Conservation (phyloP, 2,113 vertebrate species). For the Cephalopterus ornatus region DNA sequence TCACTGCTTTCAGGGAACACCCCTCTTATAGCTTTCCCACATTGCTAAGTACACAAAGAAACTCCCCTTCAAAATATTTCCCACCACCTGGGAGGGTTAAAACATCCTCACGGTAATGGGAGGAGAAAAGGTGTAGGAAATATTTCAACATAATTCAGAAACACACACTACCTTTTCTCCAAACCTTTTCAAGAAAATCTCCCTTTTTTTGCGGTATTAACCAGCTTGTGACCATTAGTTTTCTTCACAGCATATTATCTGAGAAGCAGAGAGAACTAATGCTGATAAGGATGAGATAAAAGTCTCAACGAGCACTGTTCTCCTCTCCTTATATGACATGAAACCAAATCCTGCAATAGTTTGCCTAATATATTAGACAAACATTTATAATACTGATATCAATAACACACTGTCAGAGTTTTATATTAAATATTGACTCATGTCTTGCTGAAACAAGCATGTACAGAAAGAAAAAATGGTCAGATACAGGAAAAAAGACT, state of each 20-base stretch:
- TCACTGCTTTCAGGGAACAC: constrained; percentile 47
- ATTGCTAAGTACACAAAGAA: constrained; percentile 24
- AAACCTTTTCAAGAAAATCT: background rate
- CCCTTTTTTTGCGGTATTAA: background rate
- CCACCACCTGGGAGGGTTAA: constrained; percentile 8
- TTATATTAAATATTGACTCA: constrained; percentile 42
- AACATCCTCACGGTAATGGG: background rate
- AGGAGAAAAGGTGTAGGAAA: background rate
- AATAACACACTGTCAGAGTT: background rate
- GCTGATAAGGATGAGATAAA: constrained; percentile 7
- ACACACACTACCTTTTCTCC: background rate
- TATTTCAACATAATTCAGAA: constrained; percentile 16
- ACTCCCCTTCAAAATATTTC: constrained; percentile 38
- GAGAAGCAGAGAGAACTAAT: background rate
- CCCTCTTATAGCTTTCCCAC: constrained; percentile 21
- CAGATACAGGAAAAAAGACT: background rate
- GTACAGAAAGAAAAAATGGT: background rate
- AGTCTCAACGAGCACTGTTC: background rate
- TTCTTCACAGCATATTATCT: background rate
- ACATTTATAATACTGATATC: background rate
- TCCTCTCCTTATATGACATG: background rate
- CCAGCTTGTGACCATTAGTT: background rate
- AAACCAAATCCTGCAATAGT: constrained; percentile 2
- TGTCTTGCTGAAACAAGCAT: background rate
- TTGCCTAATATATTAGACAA: constrained; percentile 25